Evolutionary conservation across 1,140 invertebrate genomes (phyloP), one percentile per base, ranked within the genome.

Genomic region (Solenopsis invicta): DNA sequence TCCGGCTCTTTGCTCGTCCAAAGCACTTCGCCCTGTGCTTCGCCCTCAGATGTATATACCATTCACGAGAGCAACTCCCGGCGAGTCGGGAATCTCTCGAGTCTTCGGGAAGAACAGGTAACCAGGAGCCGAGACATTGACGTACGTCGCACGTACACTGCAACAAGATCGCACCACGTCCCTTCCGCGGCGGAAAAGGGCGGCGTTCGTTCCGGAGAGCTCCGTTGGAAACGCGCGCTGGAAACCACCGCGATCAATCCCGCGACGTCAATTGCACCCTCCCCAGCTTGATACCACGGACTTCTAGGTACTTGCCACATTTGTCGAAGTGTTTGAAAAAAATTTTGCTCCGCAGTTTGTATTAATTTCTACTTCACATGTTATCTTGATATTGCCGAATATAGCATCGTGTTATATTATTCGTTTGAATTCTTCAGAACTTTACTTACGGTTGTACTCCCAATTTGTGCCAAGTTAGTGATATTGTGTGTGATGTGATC

Each of bases 51-150:
- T 29, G 59, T 67, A 88, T 86, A 69, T 90, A 1, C 87, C 93
- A 94, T 94, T 94, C 92, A 93, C 93, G 86, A 88, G 88, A 87
- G 80, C 52, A 29, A 66, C 34, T 50, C 16, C 34, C 45, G 29
- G 34, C 61, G 64, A 9, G 64, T 71, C 21, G 34, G 34, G 77
- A 41, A 50, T 24, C 41, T 62, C 21, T 29, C 56, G 48, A 81
- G 77, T 77, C 21, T 77, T 77, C 69, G 18, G 24, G 21, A 41
- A 61, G 29, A 41, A 41, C 41, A 41, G 45, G 41, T n/a, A 37
- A 12, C 37, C 50, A 41, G 29, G 24, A 29, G 29, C 10, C 12
- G 48, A 45, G n/a, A 66, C 45, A 16, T 56, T 71, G 29, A 50
- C 52, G 69, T 48, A 48, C 45, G 45, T 74, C 69, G 4, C 62